Conservation (phyloP, 2,797 vertebrate species). For the Erethizon dorsatum region DNA sequence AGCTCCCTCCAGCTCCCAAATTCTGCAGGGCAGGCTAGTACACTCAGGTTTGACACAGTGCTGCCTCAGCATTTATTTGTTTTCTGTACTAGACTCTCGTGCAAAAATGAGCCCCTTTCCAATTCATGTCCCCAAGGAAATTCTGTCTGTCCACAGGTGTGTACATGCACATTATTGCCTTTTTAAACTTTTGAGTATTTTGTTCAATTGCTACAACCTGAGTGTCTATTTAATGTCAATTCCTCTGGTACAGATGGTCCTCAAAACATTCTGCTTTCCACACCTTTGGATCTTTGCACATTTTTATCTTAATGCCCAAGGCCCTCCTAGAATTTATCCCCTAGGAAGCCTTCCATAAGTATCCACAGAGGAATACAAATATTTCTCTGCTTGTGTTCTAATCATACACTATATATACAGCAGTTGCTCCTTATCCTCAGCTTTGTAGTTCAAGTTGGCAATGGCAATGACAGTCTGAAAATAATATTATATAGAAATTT, state of each 20-base stretch:
- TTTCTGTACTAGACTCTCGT: not conserved
- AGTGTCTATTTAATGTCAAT: not conserved
- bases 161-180: not conserved
- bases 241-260: not conserved
- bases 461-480: not conserved
- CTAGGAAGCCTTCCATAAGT: not conserved
- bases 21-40: not conserved
- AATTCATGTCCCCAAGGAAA: not conserved
- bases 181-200: slow-evolving; percentile 16
- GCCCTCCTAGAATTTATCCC: not conserved
- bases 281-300: not conserved
- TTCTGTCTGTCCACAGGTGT: not conserved
- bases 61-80: not conserved
- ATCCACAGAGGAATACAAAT: not conserved
- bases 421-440: not conserved
- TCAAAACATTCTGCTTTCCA: slow-evolving; percentile 37
- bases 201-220: not conserved
- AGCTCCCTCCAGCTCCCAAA: not conserved
- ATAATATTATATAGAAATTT: not conserved
- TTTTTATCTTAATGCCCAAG: not conserved
- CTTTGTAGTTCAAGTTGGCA: not conserved
- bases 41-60: not conserved
- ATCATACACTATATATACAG: not conserved
- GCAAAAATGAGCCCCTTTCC: slow-evolving; percentile 35
- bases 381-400: not conserved